Conservation (phyloP, 2,797 vertebrate species). For the Fratercula arctica region DNA sequence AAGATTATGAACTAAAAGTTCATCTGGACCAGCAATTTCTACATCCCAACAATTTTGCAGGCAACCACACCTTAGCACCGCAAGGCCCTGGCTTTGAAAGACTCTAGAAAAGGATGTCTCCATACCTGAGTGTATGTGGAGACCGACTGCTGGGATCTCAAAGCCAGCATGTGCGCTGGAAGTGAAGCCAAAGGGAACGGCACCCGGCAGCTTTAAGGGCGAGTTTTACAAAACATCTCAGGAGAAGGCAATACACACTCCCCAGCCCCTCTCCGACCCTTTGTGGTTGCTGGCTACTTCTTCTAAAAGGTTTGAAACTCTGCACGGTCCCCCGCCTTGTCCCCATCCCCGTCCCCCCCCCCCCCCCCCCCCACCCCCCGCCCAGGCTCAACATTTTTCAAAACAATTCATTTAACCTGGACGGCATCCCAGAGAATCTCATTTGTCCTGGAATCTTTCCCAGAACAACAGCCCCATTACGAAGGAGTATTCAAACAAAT, state of each 20-base stretch:
- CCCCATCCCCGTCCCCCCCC: neutral
- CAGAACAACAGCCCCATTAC: conserved; percentile 65
- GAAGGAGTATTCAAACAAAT: conserved; percentile 69
- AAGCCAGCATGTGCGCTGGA: neutral
- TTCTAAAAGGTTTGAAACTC: conserved; percentile 33
- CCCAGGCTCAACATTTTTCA: conserved; percentile 31
- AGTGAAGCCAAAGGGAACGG: neutral
- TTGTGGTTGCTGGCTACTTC: conserved; percentile 35
- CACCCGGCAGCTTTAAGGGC: conserved; percentile 23
- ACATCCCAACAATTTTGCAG: neutral
- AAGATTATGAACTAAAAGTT: neutral
- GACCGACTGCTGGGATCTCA: neutral
- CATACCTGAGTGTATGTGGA: neutral
- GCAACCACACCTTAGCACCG: neutral
- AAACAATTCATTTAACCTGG: conserved; percentile 71
- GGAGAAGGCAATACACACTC: conserved; percentile 9
- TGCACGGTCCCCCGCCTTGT: neutral
- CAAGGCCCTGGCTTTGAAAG: neutral
- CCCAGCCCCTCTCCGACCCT: conserved; percentile 27
- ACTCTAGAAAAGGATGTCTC: neutral
- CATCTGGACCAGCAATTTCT: neutral
- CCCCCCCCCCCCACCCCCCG: neutral
- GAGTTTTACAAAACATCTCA: conserved; percentile 23
- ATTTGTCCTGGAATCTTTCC: conserved; percentile 71
- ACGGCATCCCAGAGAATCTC: conserved; percentile 56